Conservation (phyloP, 2,113 vertebrate species). For the Bubo scandiacus region DNA sequence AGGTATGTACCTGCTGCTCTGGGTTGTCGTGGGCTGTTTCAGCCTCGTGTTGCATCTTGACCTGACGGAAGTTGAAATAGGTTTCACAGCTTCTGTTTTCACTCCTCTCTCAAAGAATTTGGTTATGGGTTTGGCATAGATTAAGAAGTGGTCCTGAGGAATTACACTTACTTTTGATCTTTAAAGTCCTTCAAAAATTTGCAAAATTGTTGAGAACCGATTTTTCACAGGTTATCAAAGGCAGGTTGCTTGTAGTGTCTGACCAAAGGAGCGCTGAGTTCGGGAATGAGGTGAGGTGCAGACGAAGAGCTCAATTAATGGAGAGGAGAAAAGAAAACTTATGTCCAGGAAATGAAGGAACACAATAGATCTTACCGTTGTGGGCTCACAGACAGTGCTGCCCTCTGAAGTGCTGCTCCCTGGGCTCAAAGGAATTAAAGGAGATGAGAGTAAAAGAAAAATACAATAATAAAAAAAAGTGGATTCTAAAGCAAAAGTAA, state of each 20-base stretch:
- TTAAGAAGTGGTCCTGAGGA: neutral
- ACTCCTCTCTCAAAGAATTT: neutral
- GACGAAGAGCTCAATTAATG: neutral
- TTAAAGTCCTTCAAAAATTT: neutral
- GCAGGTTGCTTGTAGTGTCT: neutral
- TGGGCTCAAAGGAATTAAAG: neutral
- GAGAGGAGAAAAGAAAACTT: neutral
- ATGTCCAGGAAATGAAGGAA: neutral
- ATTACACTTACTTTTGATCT: neutral
- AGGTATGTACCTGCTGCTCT: neutral
- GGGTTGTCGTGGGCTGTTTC: neutral
- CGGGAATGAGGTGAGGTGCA: rapidly evolving
- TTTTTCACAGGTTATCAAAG: neutral
- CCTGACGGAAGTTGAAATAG: neutral
- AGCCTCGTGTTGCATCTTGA: neutral
- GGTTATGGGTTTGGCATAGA: neutral
- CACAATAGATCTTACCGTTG: neutral
- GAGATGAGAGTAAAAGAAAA: neutral
- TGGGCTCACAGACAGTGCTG: neutral
- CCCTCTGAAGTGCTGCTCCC: neutral
- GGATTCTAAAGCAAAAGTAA: neutral
- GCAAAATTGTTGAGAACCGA: neutral
- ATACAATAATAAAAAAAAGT: neutral
- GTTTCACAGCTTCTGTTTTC: neutral
- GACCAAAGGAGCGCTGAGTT: rapidly evolving